Base-by-base conservation (phyloP, 2,888 invertebrate genomes). In the Nematopogon swammerdamellus region DNA sequence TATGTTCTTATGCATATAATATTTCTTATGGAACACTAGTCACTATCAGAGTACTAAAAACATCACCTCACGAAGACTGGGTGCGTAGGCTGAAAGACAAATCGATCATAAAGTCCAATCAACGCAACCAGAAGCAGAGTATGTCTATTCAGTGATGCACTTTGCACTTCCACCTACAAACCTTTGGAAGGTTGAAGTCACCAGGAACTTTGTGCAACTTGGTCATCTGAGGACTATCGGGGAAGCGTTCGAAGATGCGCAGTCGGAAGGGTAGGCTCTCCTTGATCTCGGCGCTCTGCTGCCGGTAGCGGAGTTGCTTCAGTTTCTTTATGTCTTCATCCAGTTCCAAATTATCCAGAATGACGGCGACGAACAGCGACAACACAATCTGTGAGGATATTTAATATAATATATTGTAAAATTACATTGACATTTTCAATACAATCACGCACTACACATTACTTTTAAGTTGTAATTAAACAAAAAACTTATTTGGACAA, bases 301-400 rank as follows among this genome's bases (percentile, higher is more conserved):
- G 99, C 16, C 99, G 84, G 60, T 97, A 96, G 67, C 97, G 92
- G 1, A 97, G 75, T 73, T 99, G 99, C 63, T 99, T 99, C 43
- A 99, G 75, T 70, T 99, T 99, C 67, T 99, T 99, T 48, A 99
- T 95, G 62, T 99, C 98, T 70, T 99, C 99, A 62, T 99, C 99
- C 60, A 99, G 80, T 75, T 99, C 99, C 66, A 99, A 85, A 75
- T 99, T 99, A 69, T 99, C 99, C 68, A 99, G 84, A 75, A 99
- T 99, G 19, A 99, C 99, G 53, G 99, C 99, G 64, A 99, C 99
- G 87, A 99, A 99, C 74, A 99, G 91, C 71, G 97, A 97, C 59
- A 99, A 82, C 82, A 99, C 98, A 68, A 99, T 99, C 95, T 95
- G 70, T 25, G 25, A n/a, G n/a, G n/a, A n/a, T n/a, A 49, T 56